Conservation (phyloP, 2,113 vertebrate species). For the Mesocricetus auratus region DNA sequence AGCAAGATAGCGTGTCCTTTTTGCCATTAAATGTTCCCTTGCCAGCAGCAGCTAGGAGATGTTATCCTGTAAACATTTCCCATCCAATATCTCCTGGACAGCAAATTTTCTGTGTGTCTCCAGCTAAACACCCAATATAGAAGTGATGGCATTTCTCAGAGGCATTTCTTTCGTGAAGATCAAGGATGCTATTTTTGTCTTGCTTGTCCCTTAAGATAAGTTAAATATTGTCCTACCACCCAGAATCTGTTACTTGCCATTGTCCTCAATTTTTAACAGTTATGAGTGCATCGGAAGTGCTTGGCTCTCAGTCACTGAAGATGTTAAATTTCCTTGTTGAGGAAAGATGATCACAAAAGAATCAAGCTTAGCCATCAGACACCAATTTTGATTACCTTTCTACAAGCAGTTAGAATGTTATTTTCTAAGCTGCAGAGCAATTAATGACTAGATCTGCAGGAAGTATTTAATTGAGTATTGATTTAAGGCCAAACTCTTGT, state of each 20-base stretch:
- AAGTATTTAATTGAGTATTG: conserved; percentile 87
- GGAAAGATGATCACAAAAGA: conserved; percentile 61
- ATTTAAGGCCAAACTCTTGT: conserved; percentile 82
- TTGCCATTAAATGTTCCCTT: neutral
- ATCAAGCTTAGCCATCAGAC: conserved; percentile 33
- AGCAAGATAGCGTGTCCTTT: neutral
- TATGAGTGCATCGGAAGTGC: conserved; percentile 32
- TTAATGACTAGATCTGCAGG: conserved; percentile 79
- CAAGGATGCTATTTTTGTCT: neutral
- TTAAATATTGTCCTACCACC: neutral
- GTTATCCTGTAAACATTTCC: conserved; percentile 22
- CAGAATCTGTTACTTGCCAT: neutral
- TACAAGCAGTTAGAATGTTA: conserved; percentile 78
- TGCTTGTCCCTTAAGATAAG: conserved; percentile 30
- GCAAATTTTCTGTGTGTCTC: neutral
- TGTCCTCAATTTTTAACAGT: conserved; percentile 34
- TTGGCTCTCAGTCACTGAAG: conserved; percentile 16
- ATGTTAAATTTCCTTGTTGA: conserved; percentile 64
- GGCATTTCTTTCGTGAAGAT: neutral
- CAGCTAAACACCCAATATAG: neutral
- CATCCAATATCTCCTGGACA: neutral
- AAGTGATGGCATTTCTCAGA: conserved; percentile 15
- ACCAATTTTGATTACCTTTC: conserved; percentile 68
- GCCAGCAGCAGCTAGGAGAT: neutral
- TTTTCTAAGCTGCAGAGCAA: conserved; percentile 79